phyloP scores from a whole-genome alignment of 2,888 invertebrate species.

The Spicauda simplicius region DNA sequence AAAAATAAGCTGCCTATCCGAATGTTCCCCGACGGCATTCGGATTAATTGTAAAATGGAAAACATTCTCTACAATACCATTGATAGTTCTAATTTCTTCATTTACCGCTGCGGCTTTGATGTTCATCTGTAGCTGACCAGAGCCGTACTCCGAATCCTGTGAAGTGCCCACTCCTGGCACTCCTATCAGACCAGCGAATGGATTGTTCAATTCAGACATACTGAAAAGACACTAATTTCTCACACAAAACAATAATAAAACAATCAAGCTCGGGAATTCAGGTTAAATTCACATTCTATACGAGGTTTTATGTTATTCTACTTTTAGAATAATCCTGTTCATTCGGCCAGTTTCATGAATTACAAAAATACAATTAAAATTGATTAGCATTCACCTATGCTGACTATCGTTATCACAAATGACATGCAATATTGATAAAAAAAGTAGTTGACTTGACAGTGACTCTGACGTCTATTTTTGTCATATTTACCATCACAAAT shows the following conservation, averaged over 20 bases:
- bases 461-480: slow-evolving; percentile 28
- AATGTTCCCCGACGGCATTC: slow-evolving; percentile 60
- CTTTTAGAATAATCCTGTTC: slow-evolving; percentile 28
- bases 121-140: slow-evolving; percentile 53
- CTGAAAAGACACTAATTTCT: slow-evolving; percentile 32
- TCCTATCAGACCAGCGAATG: slow-evolving; percentile 73
- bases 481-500: not conserved
- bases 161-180: slow-evolving; percentile 56
- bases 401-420: slow-evolving; percentile 48
- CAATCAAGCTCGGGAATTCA: slow-evolving; percentile 37
- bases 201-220: slow-evolving; percentile 78
- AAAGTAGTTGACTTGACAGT: slow-evolving; percentile 30
- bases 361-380: slow-evolving; percentile 37
- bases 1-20: slow-evolving; percentile 83
- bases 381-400: slow-evolving; percentile 36
- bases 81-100: slow-evolving; percentile 67
- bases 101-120: slow-evolving; percentile 49
- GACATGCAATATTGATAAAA: slow-evolving; percentile 33
- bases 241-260: slow-evolving; percentile 37
- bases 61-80: slow-evolving; percentile 87
- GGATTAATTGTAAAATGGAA: slow-evolving; percentile 89
- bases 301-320: slow-evolving; percentile 16
- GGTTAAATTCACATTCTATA: slow-evolving; percentile 43
- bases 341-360: slow-evolving; percentile 21
- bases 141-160: slow-evolving; percentile 52